Base-by-base conservation (phyloP, 1,140 invertebrate genomes). In the Papilio dardanus region DNA sequence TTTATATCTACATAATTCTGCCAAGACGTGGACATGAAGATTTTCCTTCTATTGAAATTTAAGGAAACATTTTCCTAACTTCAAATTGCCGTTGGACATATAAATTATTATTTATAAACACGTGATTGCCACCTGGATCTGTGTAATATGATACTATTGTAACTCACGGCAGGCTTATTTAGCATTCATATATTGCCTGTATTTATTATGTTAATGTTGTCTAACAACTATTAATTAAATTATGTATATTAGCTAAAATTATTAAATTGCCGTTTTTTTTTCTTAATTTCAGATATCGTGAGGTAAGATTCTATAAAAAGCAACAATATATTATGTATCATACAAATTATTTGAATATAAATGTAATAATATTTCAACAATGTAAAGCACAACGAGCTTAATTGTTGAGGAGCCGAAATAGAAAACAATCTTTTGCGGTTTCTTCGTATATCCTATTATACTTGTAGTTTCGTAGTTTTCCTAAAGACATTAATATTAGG, bases 31-130 rank as follows among this genome's bases (percentile, higher is more conserved):
- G 16, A 1, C 16, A 46, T 35, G 28, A 40, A 30, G 58, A 76
- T 76, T 74, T 35, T 54, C 19, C n/a, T 24, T 54, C 8, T 2
- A 28, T 46, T 46, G 42, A 42, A n/a, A 42, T 10, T 37, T 28
- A 68, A 69, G 50, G 33, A 76, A 75, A 80, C 81, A 79, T 82
- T 82, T 83, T 62, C 12, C 54, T 62, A 28, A 62, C 24, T 24
- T 62, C 6, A 28, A 62, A 62, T 62, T 62, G 24, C 28, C 54
- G 28, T 54, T 54, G 24, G 3, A 62, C 24, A 16, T 62, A 46
- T 6, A n/a, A 6, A 46, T 46, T n/a, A 62, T 62, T 14, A 12
- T 54, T 54, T 24, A 28, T 62, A 21, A 62, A 62, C 16, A 46
- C 16, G 10, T 28, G 54, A 62, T n/a, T 28, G 21, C 54, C 54